Conservation (phyloP, 2,797 vertebrate species). For the Gouania willdenowi region DNA sequence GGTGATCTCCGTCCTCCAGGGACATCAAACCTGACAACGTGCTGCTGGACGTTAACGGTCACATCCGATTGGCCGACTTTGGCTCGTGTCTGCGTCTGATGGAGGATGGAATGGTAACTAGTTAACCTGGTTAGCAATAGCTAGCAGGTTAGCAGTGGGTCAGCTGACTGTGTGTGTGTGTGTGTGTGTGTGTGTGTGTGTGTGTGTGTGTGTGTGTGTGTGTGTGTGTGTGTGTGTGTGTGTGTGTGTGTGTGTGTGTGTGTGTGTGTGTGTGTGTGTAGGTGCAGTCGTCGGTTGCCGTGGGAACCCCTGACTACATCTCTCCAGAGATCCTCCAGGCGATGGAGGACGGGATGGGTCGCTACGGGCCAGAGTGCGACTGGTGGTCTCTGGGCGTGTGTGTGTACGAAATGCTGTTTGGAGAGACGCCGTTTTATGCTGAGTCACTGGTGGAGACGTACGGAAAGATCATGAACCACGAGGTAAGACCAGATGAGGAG, state of each 20-base stretch:
- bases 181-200: conserved; percentile 47
- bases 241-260: conserved; percentile 75
- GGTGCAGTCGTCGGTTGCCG: conserved; percentile 96
- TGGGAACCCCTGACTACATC: conserved; percentile 97
- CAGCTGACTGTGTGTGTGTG: too few relatives aligned
- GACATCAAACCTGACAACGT: conserved; percentile 97
- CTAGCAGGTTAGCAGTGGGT: too few relatives aligned
- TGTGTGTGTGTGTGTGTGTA: conserved; percentile 47
- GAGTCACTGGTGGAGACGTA: conserved; percentile 96
- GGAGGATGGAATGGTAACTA: conserved; percentile 90
- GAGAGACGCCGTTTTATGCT: conserved; percentile 95
- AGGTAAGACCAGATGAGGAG: too few relatives aligned
- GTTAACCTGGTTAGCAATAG: neutral
- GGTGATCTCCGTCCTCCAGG: conserved; percentile 54
- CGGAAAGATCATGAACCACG: conserved; percentile 98
- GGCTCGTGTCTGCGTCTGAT: conserved; percentile 96
- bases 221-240: conserved; percentile 78
- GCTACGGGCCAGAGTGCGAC: conserved; percentile 94
- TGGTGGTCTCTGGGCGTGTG: conserved; percentile 98
- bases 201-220: conserved; percentile 80
- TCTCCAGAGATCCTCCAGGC: conserved; percentile 98
- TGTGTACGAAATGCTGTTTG: conserved; percentile 97
- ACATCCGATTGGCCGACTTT: conserved; percentile 95
- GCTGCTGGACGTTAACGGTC: conserved; percentile 91
- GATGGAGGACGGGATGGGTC: conserved; percentile 97